A percentile compares a stretch with the other conserved stretches of the same genome.
Conservation (phyloP, 1,140 invertebrate species). For the Heliothis subflexa region DNA sequence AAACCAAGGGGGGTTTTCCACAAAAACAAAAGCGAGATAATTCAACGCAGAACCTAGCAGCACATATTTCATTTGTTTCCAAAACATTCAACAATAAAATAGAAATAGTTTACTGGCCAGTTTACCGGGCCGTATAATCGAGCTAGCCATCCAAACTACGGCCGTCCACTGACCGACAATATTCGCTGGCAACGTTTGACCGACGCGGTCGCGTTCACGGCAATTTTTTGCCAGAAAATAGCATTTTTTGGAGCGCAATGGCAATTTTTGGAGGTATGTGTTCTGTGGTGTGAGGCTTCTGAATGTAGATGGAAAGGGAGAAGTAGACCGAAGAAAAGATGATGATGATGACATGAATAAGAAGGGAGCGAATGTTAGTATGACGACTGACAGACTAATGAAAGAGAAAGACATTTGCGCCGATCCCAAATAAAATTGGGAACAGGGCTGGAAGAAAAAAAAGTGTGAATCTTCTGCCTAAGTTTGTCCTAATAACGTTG, state of each 20-base stretch:
- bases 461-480: no score
- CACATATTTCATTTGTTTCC: constrained; percentile 39
- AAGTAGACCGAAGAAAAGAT: no score
- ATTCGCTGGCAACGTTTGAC: constrained; percentile 16
- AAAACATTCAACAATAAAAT: constrained; percentile 41
- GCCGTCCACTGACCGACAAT: constrained; percentile 29
- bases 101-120: constrained; percentile 39
- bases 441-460: no score
- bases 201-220: constrained; percentile 4
- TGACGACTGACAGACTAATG: no score
- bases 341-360: no score
- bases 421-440: no score
- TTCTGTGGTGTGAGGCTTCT: not conserved
- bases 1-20: not conserved
- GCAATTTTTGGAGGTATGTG: constrained; percentile 19
- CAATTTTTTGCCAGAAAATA: constrained; percentile 25
- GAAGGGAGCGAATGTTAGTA: no score
- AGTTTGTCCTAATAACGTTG: no score
- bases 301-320: not conserved
- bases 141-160: constrained; percentile 9
- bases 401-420: no score
- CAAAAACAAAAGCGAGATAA: not conserved
- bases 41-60: not conserved
- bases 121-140: constrained; percentile 39
- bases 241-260: constrained; percentile 31